phyloP scores from a whole-genome alignment of 2,113 vertebrate species.

The Ammodytes dubius region DNA sequence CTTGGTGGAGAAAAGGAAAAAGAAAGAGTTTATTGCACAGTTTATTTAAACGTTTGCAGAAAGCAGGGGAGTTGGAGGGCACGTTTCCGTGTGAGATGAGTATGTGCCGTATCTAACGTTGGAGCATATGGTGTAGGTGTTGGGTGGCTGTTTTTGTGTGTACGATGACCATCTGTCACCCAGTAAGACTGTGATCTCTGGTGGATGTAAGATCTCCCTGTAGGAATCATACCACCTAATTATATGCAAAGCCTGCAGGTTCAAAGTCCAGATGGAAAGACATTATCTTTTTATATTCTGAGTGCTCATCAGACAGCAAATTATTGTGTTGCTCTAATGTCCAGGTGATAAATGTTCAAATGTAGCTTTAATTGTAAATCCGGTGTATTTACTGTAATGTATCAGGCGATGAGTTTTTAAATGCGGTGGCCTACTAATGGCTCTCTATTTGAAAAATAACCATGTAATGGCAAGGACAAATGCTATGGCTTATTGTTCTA shows the following conservation, averaged over 20 bases:
- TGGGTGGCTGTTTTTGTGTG: conserved; percentile 38
- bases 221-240: conserved; percentile 61
- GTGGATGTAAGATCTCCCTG: conserved; percentile 61
- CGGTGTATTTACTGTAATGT: conserved; percentile 11
- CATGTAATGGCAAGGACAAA: neutral
- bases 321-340: conserved; percentile 6
- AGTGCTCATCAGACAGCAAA: conserved; percentile 9
- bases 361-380: conserved; percentile 22
- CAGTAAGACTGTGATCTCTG: conserved; percentile 71
- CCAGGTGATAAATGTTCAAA: neutral
- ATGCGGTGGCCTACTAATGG: conserved; percentile 7
- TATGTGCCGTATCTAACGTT: conserved; percentile 52
- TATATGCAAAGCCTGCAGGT: conserved; percentile 63
- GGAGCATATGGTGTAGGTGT: conserved; percentile 77
- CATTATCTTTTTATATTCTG: conserved; percentile 24
- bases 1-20: neutral
- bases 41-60: conserved; percentile 57
- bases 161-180: conserved; percentile 75
- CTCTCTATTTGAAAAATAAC: conserved; percentile 1
- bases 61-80: conserved; percentile 28
- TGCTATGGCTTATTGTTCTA: neutral
- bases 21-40: no score
- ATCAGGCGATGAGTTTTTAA: neutral
- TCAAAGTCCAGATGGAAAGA: conserved; percentile 59
- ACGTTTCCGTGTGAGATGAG: conserved; percentile 37